Evolutionary conservation across 2,888 invertebrate genomes (phyloP), one percentile per base, ranked within the genome.

Genomic region (Cataglyphis albicans): DNA sequence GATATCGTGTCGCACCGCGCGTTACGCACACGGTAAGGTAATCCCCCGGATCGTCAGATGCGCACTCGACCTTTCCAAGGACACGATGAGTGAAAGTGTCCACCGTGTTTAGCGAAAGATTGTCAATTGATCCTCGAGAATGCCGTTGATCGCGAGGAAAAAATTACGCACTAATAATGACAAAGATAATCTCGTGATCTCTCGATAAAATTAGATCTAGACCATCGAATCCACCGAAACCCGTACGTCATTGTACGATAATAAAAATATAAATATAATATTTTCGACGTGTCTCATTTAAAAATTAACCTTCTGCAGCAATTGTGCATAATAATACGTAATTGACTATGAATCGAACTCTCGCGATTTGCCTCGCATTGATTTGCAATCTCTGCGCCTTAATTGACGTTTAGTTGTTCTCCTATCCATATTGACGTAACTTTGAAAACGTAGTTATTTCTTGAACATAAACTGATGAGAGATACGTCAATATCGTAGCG

Each of bases 11-110:
- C 82, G 81, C 80, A 76, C 82, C 82, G 78, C 86, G 84, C 57
- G 86, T 90, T 88, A 89, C 90, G 90, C 88, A 85, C 85, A 83
- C 86, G 65, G 75, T 89, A 87, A 90, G 76, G 86, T 72, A 90
- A 88, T 83, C 44, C 65, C 63, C 29, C 18, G 41, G 88, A 90
- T 81, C 84, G 83, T 81, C 84, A 87, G 85, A 61, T 83, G 5
- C 15, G 55, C 73, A 64, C 67, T 64, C 78, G 73, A 41, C 85
- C 86, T 85, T 88, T 72, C 78, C 83, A 83, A 81, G 86, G 86
- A 84, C 88, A 88, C 48, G 87, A 85, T 81, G 74, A 82, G 88
- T 86, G 84, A 90, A 90, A 89, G 90, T 88, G 85, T 35, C 25
- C 44, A 59, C n/a, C 32, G 55, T 72, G 55, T 61, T 80, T 72